Conservation (phyloP, 2,797 vertebrate species). For the Manis javanica region DNA sequence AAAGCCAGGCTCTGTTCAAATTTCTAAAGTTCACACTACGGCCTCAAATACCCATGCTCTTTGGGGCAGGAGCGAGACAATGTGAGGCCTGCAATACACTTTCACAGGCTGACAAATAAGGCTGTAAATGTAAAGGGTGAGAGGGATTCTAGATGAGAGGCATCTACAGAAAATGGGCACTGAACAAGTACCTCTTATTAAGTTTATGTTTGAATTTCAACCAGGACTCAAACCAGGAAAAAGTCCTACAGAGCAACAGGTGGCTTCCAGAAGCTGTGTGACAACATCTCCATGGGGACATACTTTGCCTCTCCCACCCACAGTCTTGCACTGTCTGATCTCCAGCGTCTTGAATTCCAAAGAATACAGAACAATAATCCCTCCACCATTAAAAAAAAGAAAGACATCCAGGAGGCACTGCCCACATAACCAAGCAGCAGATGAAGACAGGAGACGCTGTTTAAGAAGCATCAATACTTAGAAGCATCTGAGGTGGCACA, state of each 20-base stretch:
- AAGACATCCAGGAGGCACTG: not conserved
- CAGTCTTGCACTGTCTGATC: not conserved
- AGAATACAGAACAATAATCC: not conserved
- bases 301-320: not conserved
- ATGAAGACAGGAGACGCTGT: slow-evolving; percentile 42
- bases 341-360: not conserved
- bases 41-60: not conserved
- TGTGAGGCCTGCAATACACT: not conserved
- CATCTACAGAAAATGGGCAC: not conserved
- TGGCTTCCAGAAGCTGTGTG: not conserved
- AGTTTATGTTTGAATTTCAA: not conserved
- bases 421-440: not conserved
- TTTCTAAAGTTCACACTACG: not conserved
- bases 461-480: slow-evolving; percentile 55
- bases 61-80: not conserved
- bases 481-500: slow-evolving; percentile 41
- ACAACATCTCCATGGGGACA: not conserved
- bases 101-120: not conserved
- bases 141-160: slow-evolving; percentile 1
- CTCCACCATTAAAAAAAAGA: not conserved
- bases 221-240: not conserved
- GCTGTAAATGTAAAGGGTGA: slow-evolving; percentile 49
- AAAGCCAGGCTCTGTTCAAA: not conserved
- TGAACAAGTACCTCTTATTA: not conserved
- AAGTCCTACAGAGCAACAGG: not conserved